Base-by-base conservation (phyloP, 2,113 vertebrate species). In the Channa maculata region DNA sequence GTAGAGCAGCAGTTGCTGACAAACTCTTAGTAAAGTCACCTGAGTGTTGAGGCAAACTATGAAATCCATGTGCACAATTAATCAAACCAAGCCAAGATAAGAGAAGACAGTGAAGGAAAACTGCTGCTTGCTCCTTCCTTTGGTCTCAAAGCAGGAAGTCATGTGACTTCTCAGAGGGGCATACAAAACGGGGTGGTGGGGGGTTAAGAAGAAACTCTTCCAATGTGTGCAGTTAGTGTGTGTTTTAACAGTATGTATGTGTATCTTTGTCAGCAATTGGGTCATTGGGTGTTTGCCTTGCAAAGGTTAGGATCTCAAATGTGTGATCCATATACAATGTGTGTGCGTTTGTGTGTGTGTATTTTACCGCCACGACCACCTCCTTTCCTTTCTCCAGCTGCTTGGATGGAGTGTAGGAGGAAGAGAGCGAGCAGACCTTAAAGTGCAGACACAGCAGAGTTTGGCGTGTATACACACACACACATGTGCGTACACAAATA, bases 391-490 rank as follows among this genome's bases (percentile, higher is more conserved):
- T 79, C 62, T 86, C 59, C 86, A 83, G 85, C 82, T 79, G 82
- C 76, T 87, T 77, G 80, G 79, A 79, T 84, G 82, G 79, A 82
- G 61, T 86, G 86, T 62, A 77, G 83, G 77, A 84, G 78, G 70
- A 81, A 81, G 79, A 70, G 79, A 54, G 49, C 60, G 74, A 52
- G 77, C 77, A 45, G 51, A 61, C 51, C 63, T 82, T 65, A 36
- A 79, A 89, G 65, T 87, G 90, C 89, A 89, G 89, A 92, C 77
- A 88, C 85, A 92, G 90, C 93, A 89, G 58, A 64, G 37, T 63
- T 13, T 6, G 15, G 86, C 13, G 58, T 65, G 81, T 73, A 82
- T 39, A 62, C 44, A 86, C 65, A 77, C 33, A 58, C 61, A 77
- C 61, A 78, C 61, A 74, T 53, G 79, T 53, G 60, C 43, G 55